phyloP scores from a whole-genome alignment of 2,113 vertebrate species.

The Nycticorax nycticorax region DNA sequence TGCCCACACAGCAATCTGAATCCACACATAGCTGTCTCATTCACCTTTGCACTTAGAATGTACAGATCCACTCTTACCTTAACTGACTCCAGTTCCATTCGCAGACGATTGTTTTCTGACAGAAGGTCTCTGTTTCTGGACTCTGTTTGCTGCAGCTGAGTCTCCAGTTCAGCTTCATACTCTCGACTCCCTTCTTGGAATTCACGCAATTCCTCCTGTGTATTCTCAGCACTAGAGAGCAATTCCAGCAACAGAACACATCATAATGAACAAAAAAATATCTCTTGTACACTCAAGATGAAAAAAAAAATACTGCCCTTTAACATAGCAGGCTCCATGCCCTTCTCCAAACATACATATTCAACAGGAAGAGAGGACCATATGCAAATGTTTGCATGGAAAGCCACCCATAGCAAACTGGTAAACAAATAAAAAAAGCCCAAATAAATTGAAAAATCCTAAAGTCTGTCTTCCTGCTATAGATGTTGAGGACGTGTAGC shows the following conservation, averaged over 20 bases:
- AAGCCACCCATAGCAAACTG: not conserved
- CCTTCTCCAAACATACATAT: not conserved
- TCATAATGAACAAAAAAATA: not conserved
- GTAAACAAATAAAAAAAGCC: not conserved
- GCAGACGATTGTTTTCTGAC: slow-evolving; percentile 85
- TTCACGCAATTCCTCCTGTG: slow-evolving; percentile 89
- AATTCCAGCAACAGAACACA: not conserved
- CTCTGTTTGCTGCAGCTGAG: slow-evolving; percentile 91
- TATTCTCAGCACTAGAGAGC: slow-evolving; percentile 80
- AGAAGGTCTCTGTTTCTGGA: slow-evolving; percentile 90
- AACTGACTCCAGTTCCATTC: slow-evolving; percentile 85
- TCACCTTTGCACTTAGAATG: not conserved
- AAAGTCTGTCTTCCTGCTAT: not conserved
- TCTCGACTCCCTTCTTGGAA: slow-evolving; percentile 97
- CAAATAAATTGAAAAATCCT: not conserved
- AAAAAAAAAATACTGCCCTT: not conserved
- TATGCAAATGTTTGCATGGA: not conserved
- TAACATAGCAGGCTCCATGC: not conserved
- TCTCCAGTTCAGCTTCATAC: slow-evolving; percentile 94
- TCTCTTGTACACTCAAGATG: not conserved
- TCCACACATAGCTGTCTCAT: not conserved
- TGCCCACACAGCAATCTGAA: not conserved
- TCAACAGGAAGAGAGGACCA: not conserved
- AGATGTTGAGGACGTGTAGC: not conserved
- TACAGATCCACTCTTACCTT: slow-evolving; percentile 76